Base-by-base conservation (phyloP, 2,888 invertebrate species). In the Trissolcus brochymenae region DNA sequence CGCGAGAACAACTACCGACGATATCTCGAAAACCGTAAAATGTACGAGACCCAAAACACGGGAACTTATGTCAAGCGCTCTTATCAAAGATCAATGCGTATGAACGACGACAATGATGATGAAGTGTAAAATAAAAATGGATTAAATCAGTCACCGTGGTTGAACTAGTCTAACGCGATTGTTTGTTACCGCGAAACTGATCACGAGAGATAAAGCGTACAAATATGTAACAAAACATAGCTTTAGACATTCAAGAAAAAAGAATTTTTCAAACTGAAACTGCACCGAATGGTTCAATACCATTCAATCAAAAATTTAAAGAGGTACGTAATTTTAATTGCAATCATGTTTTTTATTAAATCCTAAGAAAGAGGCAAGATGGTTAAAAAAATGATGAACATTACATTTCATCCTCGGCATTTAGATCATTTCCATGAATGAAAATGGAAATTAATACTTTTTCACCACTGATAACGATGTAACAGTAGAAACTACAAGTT, bases 1-100 rank as follows among this genome's bases (percentile, higher is more conserved):
- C 88, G 89, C 2, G 89, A 89, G 50, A 87, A 86, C 65, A 88
- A 88, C 80, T 89, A 89, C 46, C 85, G 88, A 2, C 87, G 89
- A 35, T 89, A 89, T 64, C 65, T 88, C 21, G 89, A 88, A 70
- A 89, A 89, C 77, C 86, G 88, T 35, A 88, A 88, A 70, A 87
- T 87, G 83, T 88, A 88, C 35, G 89, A 89, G 59, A 87, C 86
- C 4, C 88, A 89, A 62, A 83, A 84, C 55, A 60, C 84, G 6
- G 82, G 82, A 1, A 80, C 78, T 7, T 85, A 82, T 55, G 77
- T 80, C 35, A 83, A 82, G 50, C 81, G 84, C 0, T 16, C 79
- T 21, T 81, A 81, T 78, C 82, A 81, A 64, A 76, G 81, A 61
- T 81, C 80, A 25, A 61, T 74, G 49, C 71, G 76, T 19, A 76